These are phyloP conservation scores for Drosophila fungiperda DNA, from an alignment of 2,888 invertebrate species.

Conservation along the genomic window DNA sequence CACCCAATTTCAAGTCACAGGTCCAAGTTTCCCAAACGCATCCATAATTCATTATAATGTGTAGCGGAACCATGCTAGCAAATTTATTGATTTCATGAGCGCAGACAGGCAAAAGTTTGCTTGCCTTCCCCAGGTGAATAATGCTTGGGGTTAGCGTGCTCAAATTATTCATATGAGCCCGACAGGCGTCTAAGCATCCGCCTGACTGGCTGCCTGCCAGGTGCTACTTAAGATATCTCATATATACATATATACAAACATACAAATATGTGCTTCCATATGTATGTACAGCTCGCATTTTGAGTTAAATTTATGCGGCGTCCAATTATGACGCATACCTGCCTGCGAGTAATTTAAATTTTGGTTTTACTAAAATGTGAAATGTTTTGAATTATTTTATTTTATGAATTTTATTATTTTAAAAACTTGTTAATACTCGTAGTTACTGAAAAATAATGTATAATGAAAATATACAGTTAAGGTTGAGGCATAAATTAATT, in stretches of 20 bases:
- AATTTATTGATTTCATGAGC: conserved; percentile 64
- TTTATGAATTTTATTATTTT: neutral
- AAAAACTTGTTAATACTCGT: neutral
- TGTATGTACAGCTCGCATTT: conserved; percentile 1
- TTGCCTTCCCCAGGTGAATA: conserved; percentile 36
- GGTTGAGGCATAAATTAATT: neutral
- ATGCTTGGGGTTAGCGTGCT: conserved; percentile 2
- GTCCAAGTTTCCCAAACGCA: conserved; percentile 35
- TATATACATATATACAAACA: neutral
- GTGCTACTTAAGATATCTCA: conserved; percentile 26
- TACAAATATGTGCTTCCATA: too few species aligned
- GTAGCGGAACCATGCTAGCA: conserved; percentile 34
- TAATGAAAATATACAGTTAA: neutral
- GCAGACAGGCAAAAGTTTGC: conserved; percentile 39
- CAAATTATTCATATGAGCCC: conserved; percentile 64
- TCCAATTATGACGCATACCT: conserved; percentile 5
- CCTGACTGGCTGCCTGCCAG: conserved; percentile 11
- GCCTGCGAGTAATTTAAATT: neutral
- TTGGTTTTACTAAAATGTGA: neutral
- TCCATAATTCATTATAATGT: conserved; percentile 58
- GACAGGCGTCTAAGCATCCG: conserved; percentile 24
- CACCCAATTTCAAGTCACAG: conserved; percentile 19
- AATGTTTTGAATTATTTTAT: neutral
- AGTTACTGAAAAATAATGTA: neutral
- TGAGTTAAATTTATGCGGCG: conserved; percentile 23